Evolutionary conservation across 2,797 vertebrate genomes (phyloP), one percentile per base, ranked within the genome.

Genomic region (Myoxocephalus aenaeus): DNA sequence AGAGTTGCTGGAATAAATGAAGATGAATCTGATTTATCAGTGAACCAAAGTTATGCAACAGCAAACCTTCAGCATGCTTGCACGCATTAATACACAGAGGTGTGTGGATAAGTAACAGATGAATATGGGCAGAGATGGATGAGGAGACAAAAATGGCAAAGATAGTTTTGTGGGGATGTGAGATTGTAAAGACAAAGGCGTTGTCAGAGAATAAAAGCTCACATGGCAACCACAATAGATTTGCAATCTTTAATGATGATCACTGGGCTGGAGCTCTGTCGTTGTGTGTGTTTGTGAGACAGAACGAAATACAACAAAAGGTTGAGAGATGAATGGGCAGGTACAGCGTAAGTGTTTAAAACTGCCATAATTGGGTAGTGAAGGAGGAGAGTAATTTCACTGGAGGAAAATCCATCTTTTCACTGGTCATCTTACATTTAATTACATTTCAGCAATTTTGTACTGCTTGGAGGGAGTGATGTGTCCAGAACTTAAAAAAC

Each of bases 21-120:
- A 73, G 79, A 85, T 83, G 65, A 80, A 89, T 87, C 46, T 53
- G 63, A 72, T n/a, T 75, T 72, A 81, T 84, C 84, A 86, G 73
- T 70, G 46, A 82, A 59, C 40, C 54, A 69, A 83, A 80, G 70
- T 84, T 65, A 75, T 56, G 73, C 67, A 84, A 82, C 44, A 64
- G 54, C 36, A 64, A 69, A 32, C 34, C 17, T 70, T 69, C 14
- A 58, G 34, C 18, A 22, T 63, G 48, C 34, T 12, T n/a, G 44
- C 40, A 10, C 1, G 9, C 29, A 61, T 22, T 27, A 63, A 62
- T 64, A 59, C 9, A 20, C 0, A 12, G n/a, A 64, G 5, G 15
- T 29, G 72, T 71, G 69, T 38, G 54, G 44, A 46, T 14, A 71
- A 69, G 2, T 1, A 42, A 32, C 14, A 77, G 27, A 74, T 81